A percentile compares a stretch with the other conserved stretches of the same genome.
Conservation (phyloP, 2,888 invertebrate genomes). For the Callyntrura guangdongensis region DNA sequence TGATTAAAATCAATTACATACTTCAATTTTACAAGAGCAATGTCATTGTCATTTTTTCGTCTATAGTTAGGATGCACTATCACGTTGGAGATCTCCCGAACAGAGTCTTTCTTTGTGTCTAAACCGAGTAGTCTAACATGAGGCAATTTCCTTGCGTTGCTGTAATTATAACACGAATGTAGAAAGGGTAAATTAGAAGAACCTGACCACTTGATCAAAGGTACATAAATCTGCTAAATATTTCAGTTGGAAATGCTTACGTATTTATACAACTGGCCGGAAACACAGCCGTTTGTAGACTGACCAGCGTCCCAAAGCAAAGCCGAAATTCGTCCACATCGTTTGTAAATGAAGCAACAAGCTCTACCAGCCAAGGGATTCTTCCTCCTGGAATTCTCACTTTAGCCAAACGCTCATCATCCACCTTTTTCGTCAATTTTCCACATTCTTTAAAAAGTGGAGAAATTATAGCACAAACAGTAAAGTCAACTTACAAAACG, state of each 20-base stretch:
- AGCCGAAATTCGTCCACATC: constrained; percentile 41
- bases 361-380: constrained; percentile 63
- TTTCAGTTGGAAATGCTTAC: neutral
- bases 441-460: constrained; percentile 53
- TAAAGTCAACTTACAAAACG: too few relatives aligned
- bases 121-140: constrained; percentile 53
- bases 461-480: neutral
- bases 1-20: constrained; percentile 39
- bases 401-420: constrained; percentile 58
- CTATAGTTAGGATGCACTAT: constrained; percentile 62
- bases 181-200: too few relatives aligned
- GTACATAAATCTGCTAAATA: neutral
- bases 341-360: constrained; percentile 25
- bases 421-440: constrained; percentile 57
- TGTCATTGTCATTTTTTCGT: constrained; percentile 64
- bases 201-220: too few relatives aligned
- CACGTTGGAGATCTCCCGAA: constrained; percentile 28
- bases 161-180: neutral
- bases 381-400: constrained; percentile 51
- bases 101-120: neutral
- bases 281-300: constrained; percentile 38
- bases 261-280: constrained; percentile 69
- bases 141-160: constrained; percentile 13
- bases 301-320: constrained; percentile 61
- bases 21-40: constrained; percentile 66